Evolutionary conservation across 2,797 vertebrate genomes (phyloP).

Genomic region (Tiaroga cobitis): DNA sequence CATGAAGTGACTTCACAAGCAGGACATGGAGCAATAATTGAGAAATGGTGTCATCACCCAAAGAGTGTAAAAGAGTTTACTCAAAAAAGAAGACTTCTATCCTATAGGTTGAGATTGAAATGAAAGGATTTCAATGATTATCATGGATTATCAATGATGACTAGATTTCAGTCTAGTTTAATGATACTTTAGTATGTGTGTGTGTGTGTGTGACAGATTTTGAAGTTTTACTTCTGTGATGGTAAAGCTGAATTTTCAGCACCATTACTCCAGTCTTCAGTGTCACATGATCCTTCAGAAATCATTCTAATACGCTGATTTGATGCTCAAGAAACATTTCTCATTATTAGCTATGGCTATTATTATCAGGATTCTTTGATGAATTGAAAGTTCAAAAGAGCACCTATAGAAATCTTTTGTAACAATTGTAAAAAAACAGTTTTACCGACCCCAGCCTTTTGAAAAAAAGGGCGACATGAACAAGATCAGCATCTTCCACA

Average conservation of each 20-base stretch:
- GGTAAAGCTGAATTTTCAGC: neutral
- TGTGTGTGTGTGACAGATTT: neutral
- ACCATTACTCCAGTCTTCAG: too few species aligned
- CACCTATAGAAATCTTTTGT: neutral
- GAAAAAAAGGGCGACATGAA: neutral
- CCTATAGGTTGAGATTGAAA: neutral
- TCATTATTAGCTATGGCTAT: neutral
- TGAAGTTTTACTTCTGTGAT: neutral
- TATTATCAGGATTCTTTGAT: neutral
- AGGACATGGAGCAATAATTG: neutral
- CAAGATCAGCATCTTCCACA: neutral
- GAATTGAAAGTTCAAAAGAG: neutral
- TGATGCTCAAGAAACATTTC: neutral
- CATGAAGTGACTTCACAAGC: neutral
- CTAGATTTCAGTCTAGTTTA: neutral
- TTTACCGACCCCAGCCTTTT: neutral
- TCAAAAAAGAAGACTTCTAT: neutral
- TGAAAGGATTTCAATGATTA: too few species aligned
- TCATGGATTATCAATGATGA: neutral
- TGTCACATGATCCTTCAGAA: neutral
- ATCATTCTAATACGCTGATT: neutral
- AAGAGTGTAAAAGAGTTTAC: neutral
- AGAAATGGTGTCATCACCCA: neutral
- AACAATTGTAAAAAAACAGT: neutral
- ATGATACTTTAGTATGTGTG: neutral